A percentile compares a stretch with the other conserved stretches of the same genome.
Evolutionary conservation across 2,888 invertebrate genomes (phyloP).

Genomic region (Tyria jacobaeae): DNA sequence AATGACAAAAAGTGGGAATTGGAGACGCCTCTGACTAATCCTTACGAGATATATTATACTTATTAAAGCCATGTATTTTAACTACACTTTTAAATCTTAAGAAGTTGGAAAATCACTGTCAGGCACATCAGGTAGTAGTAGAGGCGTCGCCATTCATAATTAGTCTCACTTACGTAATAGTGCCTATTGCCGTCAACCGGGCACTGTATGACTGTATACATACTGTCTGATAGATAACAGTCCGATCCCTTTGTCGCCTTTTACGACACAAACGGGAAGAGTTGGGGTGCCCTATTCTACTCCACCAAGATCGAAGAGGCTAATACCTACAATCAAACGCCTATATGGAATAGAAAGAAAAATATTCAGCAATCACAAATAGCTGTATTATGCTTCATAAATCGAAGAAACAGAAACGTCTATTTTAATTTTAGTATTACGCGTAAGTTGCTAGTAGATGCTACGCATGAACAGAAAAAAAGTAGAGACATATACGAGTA

Average conservation of each 20-base stretch:
- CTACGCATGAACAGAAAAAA: not conserved
- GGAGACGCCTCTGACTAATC: too few relatives aligned
- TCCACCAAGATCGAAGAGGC: too few relatives aligned
- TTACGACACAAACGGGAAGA: too few relatives aligned
- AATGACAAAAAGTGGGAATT: too few relatives aligned
- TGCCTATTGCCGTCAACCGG: too few relatives aligned
- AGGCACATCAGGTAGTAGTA: too few relatives aligned
- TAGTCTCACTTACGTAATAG: too few relatives aligned
- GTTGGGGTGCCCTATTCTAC: too few relatives aligned
- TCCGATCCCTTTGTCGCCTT: too few relatives aligned
- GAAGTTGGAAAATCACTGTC: not conserved
- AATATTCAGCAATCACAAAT: not conserved
- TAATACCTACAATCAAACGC: not conserved
- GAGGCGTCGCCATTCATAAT: too few relatives aligned
- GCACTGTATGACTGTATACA: too few relatives aligned
- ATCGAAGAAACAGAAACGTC: slow-evolving; percentile 9
- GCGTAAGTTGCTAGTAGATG: not conserved
- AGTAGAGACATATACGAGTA: not conserved
- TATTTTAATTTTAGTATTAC: not conserved
- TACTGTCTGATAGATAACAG: too few relatives aligned
- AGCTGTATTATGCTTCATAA: not conserved
- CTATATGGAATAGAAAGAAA: not conserved
- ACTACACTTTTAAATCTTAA: not conserved
- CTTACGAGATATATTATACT: not conserved
- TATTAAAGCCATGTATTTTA: not conserved